Evolutionary conservation across 2,888 invertebrate species (phyloP), one percentile per base, ranked within the genome.

Genomic region (Cyclophora albipunctata): DNA sequence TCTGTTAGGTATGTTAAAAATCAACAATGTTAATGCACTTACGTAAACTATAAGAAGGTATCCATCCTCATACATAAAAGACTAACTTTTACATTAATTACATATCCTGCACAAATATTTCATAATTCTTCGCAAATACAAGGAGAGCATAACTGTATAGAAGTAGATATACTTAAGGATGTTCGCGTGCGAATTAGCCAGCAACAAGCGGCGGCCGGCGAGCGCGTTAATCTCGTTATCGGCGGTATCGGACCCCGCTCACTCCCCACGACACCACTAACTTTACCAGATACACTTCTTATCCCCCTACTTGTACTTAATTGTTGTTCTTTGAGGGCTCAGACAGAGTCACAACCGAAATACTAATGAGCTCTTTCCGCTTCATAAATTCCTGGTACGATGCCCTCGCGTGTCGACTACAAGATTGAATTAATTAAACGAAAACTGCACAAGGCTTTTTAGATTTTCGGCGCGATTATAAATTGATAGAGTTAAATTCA

Each of bases 191-290:
- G 77, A 82, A 83, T 84, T 83, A 81, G 74, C 67, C 69, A 72
- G 73, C 70, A 71, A 69, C 76, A 75, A 75, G 73, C 73, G 66
- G 71, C 20, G 20, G 20, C 20, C 20, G 72, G 74, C 73, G 78
- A 75, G 78, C 69, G 73, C 69, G 69, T 71, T 84, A 84, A 85
- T 84, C 80, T 77, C 74, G 79, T 85, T 85, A 84, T 81, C 79
- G 78, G 71, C 64, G 73, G 76, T 81, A 81, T 77, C 78, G 75
- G 67, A 20, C 54, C 66, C 60, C 56, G 61, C 61, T 65, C 64
- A 70, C 66, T 62, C 66, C 67, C 64, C 65, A 60, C 67, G 66
- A 67, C 66, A 37, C 37, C 4, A 37, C 69, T 71, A 78, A 78
- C 74, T 79, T 71, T 66, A 67, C 71, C 63, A 67, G 67, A 69